phyloP scores from a whole-genome alignment of 1,140 invertebrate genomes.

The Gryon sp. region DNA sequence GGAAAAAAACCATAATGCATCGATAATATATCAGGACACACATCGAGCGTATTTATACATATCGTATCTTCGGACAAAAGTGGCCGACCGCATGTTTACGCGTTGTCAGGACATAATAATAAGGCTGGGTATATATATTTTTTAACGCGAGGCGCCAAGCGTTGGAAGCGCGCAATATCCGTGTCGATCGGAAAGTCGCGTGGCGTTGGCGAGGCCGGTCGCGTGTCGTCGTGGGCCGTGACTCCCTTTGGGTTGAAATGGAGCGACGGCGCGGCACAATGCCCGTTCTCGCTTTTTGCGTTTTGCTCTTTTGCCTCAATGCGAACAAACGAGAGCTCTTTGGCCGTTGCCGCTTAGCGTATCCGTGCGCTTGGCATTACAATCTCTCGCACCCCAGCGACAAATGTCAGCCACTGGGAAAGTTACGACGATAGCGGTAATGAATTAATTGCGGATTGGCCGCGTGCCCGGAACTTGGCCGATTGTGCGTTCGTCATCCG shows the following conservation, averaged over 20 bases:
- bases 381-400: constrained; percentile 30
- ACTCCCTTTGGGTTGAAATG: constrained; percentile 24
- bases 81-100: constrained; percentile 15
- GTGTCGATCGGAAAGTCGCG: constrained; percentile 70
- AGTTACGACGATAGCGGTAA: constrained; percentile 60
- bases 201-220: constrained; percentile 68
- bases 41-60: no score
- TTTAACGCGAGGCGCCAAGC: constrained; percentile 35
- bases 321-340: no score
- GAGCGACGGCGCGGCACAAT: constrained; percentile 52
- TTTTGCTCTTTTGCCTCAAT: constrained; percentile 7
- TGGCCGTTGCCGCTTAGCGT: constrained; percentile 19
- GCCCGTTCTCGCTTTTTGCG: constrained; percentile 21
- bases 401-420: constrained; percentile 38
- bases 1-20: neutral
- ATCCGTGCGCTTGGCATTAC: constrained; percentile 14
- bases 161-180: constrained; percentile 57
- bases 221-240: constrained; percentile 67
- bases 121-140: constrained; percentile 29
- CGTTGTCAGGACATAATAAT: constrained; percentile 19
- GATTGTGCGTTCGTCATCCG: constrained; percentile 39
- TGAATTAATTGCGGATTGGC: constrained; percentile 67
- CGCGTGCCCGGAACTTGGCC: constrained; percentile 64
- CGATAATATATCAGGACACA: neutral
- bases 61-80: constrained; percentile 1